These are phyloP conservation scores for Pheosia gnoma DNA, from an alignment of 2,888 invertebrate genomes.

Conservation along the genomic window DNA sequence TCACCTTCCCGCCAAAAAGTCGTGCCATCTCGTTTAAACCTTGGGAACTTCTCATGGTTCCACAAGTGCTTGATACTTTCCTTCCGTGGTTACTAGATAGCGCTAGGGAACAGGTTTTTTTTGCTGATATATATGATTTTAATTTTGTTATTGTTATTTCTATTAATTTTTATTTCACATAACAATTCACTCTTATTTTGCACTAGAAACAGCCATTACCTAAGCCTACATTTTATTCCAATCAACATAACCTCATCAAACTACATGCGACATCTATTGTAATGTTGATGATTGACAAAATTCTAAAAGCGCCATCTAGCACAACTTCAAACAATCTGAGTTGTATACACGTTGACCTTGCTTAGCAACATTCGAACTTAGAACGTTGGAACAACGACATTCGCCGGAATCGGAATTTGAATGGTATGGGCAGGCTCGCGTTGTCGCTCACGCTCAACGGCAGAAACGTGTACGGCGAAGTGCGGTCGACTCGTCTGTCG, in stretches of 20 bases:
- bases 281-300: background rate
- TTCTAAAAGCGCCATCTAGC: slow-evolving; percentile 56
- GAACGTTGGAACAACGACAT: slow-evolving; percentile 68
- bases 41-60: too few species aligned
- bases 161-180: too few species aligned
- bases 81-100: too few species aligned
- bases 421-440: slow-evolving; percentile 60
- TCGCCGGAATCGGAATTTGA: slow-evolving; percentile 70
- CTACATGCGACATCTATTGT: slow-evolving; percentile 30
- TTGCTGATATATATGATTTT: too few species aligned
- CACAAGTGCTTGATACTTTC: too few species aligned
- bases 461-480: slow-evolving; percentile 84
- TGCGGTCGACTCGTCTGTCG: slow-evolving; percentile 84
- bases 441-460: slow-evolving; percentile 52
- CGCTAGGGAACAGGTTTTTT: too few species aligned
- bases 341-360: slow-evolving; percentile 62
- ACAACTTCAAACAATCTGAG: slow-evolving; percentile 38
- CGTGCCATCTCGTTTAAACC: too few species aligned
- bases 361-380: slow-evolving; percentile 78
- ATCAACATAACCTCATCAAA: background rate
- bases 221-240: background rate
- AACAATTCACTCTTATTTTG: too few species aligned
- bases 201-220: too few species aligned
- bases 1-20: too few species aligned
- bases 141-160: too few species aligned